phyloP scores from a whole-genome alignment of 2,113 vertebrate genomes.

The Crotophaga sulcirostris region DNA sequence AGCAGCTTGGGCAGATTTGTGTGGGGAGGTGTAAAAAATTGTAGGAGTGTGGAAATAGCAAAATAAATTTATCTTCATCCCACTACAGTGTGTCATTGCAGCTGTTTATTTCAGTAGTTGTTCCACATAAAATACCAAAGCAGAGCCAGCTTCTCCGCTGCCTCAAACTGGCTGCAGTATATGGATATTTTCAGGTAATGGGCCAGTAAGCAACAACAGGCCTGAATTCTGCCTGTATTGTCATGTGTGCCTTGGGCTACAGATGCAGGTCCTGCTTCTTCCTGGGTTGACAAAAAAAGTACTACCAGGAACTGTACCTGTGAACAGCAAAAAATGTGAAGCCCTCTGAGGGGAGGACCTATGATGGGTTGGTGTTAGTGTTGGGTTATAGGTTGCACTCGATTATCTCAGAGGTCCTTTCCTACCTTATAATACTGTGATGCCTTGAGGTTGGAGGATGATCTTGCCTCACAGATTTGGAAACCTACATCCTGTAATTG shows the following conservation, averaged over 20 bases:
- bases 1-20: constrained; percentile 65
- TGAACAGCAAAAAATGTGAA: background rate
- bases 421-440: no score
- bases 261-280: background rate
- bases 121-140: constrained; percentile 24
- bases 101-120: constrained; percentile 58
- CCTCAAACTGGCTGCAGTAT: background rate
- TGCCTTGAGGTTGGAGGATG: background rate
- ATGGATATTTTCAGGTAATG: background rate
- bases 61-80: constrained; percentile 70
- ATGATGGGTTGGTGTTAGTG: no score
- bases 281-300: background rate
- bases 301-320: background rate
- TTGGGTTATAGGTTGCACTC: no score
- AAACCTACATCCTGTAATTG: background rate
- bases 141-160: background rate
- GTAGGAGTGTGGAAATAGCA: constrained; percentile 67
- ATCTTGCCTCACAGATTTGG: background rate
- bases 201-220: background rate
- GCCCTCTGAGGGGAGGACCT: background rate
- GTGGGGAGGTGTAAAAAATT: constrained; percentile 63
- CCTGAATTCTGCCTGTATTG: no score
- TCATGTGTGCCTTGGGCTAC: fast-evolving
- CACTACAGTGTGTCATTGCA: constrained; percentile 63
- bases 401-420: no score